phyloP scores from a whole-genome alignment of 2,113 vertebrate species.

The Boulengeromyrus knoepffleri region DNA sequence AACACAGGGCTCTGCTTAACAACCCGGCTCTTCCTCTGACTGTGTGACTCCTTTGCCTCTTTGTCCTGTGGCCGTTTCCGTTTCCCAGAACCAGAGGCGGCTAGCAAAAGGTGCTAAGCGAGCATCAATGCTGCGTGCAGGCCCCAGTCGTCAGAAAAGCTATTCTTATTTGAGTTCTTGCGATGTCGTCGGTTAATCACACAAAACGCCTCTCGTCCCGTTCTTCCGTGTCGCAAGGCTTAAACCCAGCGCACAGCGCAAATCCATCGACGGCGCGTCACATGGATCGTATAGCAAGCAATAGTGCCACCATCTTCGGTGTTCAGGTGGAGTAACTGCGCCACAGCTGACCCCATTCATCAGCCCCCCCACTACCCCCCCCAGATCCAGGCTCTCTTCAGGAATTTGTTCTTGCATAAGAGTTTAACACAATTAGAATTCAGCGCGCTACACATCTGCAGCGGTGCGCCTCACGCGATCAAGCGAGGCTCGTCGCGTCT shows the following conservation, averaged over 20 bases:
- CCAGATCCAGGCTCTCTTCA: conserved; percentile 20
- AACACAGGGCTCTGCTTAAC: not conserved
- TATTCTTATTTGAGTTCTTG: not conserved
- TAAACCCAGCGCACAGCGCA: not conserved
- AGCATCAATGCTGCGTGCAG: not conserved
- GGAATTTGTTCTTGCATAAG: conserved; percentile 33
- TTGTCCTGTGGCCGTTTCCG: not conserved
- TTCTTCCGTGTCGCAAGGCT: not conserved
- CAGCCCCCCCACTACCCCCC: not conserved
- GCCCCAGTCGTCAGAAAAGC: not conserved
- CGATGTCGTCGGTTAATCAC: not conserved
- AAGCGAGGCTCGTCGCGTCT: conserved; percentile 23
- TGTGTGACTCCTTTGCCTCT: not conserved
- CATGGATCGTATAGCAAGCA: not conserved
- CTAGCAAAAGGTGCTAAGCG: not conserved
- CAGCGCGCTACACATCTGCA: conserved; percentile 27
- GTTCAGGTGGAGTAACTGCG: not conserved
- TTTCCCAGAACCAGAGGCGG: not conserved
- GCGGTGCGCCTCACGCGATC: conserved; percentile 29
- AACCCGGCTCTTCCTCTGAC: not conserved
- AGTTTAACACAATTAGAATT: conserved; percentile 38
- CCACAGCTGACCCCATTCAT: not conserved
- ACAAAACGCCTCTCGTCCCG: not conserved
- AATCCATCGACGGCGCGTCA: not conserved
- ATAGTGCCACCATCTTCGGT: not conserved